Base-by-base conservation (phyloP, 2,113 vertebrate species). In the Hippocampus mohnikei region DNA sequence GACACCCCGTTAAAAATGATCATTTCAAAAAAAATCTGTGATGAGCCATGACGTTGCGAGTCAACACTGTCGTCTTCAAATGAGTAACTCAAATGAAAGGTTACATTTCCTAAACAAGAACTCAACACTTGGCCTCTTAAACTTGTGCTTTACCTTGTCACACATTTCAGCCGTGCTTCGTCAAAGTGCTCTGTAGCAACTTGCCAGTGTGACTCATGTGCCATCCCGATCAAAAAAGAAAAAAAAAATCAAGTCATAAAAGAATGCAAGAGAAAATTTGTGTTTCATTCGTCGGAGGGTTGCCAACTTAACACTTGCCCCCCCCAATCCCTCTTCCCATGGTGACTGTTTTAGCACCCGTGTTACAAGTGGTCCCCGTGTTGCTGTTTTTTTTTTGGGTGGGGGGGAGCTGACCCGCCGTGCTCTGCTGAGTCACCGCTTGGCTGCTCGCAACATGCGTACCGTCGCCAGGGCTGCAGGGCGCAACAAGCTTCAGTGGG, bases 351-450 rank as follows among this genome's bases (percentile, higher is more conserved):
- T 65, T 48, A 46, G n/a, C 42, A 8, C 63, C 63, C 42, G 15
- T 48, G 41, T 65, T 48, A 27, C 41, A 15, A 65, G 63, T 60
- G 27, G 58, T 16, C 27, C 8, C 27, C 42, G 8, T 65, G n/a
- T 46, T 65, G 23, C 42, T 60, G 23, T 27, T 58, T 27, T 27
- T 56, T 56, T n/a, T 2, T 15, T n/a, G n/a, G n/a, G n/a, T n/a
- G n/a, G n/a, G n/a, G n/a, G n/a, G n/a, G n/a, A n/a, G n/a, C 13
- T 65, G 63, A 65, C 63, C 63, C 41, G 42, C 9, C 12, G n/a
- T 25, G 63, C 63, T 65, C 23, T 48, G 63, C 42, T 65, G 63
- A 65, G 63, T 65, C 63, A 65, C 63, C 42, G 63, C 42, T 65
- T 65, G 63, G 41, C 41, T 65, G n/a, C 23, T 65, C 13, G 63